phyloP scores from a whole-genome alignment of 2,797 vertebrate species.

The Hozukius guyotensis region DNA sequence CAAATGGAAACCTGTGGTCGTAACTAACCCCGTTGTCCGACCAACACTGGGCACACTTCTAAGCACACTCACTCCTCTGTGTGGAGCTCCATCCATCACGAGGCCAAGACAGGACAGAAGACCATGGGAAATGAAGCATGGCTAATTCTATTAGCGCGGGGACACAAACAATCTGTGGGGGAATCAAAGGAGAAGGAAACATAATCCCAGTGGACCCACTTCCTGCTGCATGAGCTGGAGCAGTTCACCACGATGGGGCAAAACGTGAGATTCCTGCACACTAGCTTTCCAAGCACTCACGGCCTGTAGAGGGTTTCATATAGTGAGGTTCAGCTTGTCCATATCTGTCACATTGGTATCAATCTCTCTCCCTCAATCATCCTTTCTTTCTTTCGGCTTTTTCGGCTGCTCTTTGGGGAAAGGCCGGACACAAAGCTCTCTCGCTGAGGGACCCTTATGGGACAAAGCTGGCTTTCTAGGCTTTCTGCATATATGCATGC shows the following conservation, averaged over 20 bases:
- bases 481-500: conserved; percentile 84
- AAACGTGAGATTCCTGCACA: conserved; percentile 76
- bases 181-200: conserved; percentile 76
- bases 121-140: conserved; percentile 83
- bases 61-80: conserved; percentile 63
- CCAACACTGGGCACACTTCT: conserved; percentile 71
- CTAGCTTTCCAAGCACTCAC: conserved; percentile 37
- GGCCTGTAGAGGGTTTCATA: neutral
- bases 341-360: conserved; percentile 8
- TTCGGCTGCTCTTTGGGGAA: conserved; percentile 56
- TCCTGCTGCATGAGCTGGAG: conserved; percentile 80
- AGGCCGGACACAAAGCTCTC: conserved; percentile 82
- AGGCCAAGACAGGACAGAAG: conserved; percentile 71
- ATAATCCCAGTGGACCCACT: conserved; percentile 76
- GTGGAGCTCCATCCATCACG: conserved; percentile 70
- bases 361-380: neutral
- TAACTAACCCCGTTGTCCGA: conserved; percentile 50
- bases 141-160: conserved; percentile 83
- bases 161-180: conserved; percentile 83
- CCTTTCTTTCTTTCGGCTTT: conserved; percentile 17
- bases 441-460: conserved; percentile 84
- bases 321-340: conserved; percentile 1
- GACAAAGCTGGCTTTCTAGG: conserved; percentile 85
- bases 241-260: conserved; percentile 79
- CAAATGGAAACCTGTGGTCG: conserved; percentile 52